Percentiles rank a stretch among this genome's conserved stretches.
Evolutionary conservation across 2,113 vertebrate species (phyloP).

Genomic region (Andinoacara biseriatus): DNA sequence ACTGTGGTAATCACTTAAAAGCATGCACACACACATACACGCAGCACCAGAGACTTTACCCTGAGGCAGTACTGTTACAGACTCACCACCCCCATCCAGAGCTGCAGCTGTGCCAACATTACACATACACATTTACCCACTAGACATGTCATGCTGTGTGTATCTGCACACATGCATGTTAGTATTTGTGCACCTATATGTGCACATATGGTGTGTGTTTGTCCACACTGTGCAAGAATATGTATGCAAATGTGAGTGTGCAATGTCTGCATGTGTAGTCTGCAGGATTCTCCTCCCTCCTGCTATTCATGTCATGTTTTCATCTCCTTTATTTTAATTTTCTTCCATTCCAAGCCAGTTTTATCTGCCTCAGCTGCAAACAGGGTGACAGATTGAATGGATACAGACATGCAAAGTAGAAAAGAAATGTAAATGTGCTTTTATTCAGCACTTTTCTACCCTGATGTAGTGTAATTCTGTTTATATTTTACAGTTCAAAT

Average conservation of each 20-base stretch:
- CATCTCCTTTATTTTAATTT: slow-evolving; percentile 20
- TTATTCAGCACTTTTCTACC: background rate
- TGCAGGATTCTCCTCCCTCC: background rate
- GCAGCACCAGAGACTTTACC: slow-evolving; percentile 26
- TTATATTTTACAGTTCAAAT: background rate
- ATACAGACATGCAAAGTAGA: background rate
- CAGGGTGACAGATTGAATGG: background rate
- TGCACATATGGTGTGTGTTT: background rate
- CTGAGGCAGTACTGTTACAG: slow-evolving; percentile 42
- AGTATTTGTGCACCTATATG: background rate
- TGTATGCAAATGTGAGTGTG: slow-evolving; percentile 11
- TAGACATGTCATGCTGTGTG: slow-evolving; percentile 2
- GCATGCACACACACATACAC: slow-evolving; percentile 10
- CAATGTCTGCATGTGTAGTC: background rate
- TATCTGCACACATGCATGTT: background rate
- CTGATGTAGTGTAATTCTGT: background rate
- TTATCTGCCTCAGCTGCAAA: slow-evolving; percentile 23
- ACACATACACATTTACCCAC: slow-evolving; percentile 22
- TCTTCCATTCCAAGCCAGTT: background rate
- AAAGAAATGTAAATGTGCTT: background rate
- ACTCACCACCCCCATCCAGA: slow-evolving; percentile 20
- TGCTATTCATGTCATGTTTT: background rate
- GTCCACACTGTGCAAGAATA: background rate
- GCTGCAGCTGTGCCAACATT: slow-evolving; percentile 53
- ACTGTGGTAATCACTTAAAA: slow-evolving; percentile 28